Conservation (phyloP, 2,113 vertebrate species). For the Rhinichthys klamathensis region DNA sequence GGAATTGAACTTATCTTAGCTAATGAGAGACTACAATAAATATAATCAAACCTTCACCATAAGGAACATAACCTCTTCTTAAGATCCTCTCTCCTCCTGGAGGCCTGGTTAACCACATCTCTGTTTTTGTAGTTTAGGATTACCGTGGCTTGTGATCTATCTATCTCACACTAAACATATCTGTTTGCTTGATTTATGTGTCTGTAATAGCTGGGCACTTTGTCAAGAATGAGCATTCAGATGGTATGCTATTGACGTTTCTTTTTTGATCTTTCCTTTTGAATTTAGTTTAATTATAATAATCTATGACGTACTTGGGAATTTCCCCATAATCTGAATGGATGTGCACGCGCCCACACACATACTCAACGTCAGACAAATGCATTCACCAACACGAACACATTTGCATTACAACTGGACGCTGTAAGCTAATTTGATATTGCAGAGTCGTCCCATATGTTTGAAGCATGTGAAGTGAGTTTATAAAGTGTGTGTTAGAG, state of each 20-base stretch:
- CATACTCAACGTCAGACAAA: neutral
- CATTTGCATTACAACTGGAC: conserved; percentile 59
- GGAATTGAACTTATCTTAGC: neutral
- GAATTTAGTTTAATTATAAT: conserved; percentile 27
- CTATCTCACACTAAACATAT: conserved; percentile 9
- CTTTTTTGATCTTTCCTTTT: neutral
- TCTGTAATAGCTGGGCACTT: neutral
- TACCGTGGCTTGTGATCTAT: conserved; percentile 3
- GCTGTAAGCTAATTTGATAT: conserved; percentile 67
- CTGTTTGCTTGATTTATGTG: conserved; percentile 32
- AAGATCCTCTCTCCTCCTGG: conserved; percentile 14
- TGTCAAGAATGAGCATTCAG: neutral
- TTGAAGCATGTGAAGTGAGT: conserved; percentile 26
- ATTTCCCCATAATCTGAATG: conserved; percentile 29
- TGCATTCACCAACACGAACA: neutral
- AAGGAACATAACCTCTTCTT: neutral
- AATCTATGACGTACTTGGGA: conserved; percentile 31
- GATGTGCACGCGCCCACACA: neutral
- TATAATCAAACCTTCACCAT: conserved; percentile 11
- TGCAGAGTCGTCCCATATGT: conserved; percentile 58
- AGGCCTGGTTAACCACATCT: neutral
- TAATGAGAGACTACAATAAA: conserved; percentile 12
- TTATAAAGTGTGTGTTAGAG: neutral
- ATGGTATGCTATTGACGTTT: conserved; percentile 13
- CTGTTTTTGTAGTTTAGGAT: conserved; percentile 1